These are phyloP conservation scores for Vannuccia rotundouncinata DNA, from an alignment of 2,888 invertebrate species.

Conservation along the genomic window DNA sequence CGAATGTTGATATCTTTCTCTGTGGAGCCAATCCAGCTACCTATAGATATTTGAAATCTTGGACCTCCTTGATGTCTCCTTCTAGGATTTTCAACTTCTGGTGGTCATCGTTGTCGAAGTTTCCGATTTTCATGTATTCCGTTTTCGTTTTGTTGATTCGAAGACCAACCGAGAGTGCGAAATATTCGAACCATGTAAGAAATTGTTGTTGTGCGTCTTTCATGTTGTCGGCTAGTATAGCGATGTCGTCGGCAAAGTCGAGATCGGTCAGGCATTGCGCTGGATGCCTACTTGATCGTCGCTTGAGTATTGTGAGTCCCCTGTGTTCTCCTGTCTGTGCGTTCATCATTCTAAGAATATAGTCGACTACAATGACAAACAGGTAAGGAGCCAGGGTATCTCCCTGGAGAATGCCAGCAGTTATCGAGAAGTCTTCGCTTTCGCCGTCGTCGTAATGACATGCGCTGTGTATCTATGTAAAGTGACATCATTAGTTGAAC, in stretches of 20 bases:
- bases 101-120: neutral
- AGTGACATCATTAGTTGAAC: slow-evolving; percentile 2
- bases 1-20: neutral
- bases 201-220: slow-evolving; percentile 10
- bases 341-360: neutral
- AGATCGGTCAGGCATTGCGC: neutral
- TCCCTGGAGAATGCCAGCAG: slow-evolving; percentile 3
- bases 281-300: slow-evolving; percentile 11
- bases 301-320: neutral
- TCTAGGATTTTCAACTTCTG: slow-evolving; percentile 1
- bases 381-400: slow-evolving; percentile 13
- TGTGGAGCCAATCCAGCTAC: neutral
- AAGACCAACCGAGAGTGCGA: slow-evolving; percentile 1
- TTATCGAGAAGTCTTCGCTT: slow-evolving; percentile 6
- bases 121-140: slow-evolving; percentile 3
- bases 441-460: neutral
- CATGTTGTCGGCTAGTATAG: neutral
- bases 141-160: neutral
- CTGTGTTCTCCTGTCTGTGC: neutral
- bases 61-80: slow-evolving; percentile 7
- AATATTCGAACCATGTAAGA: neutral
- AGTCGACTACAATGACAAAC: slow-evolving; percentile 2
- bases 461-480: slow-evolving; percentile 1
- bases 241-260: slow-evolving; percentile 17
- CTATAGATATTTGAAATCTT: slow-evolving; percentile 20